Evolutionary conservation across 2,797 vertebrate species (phyloP).

Genomic region (Chelmon rostratus): DNA sequence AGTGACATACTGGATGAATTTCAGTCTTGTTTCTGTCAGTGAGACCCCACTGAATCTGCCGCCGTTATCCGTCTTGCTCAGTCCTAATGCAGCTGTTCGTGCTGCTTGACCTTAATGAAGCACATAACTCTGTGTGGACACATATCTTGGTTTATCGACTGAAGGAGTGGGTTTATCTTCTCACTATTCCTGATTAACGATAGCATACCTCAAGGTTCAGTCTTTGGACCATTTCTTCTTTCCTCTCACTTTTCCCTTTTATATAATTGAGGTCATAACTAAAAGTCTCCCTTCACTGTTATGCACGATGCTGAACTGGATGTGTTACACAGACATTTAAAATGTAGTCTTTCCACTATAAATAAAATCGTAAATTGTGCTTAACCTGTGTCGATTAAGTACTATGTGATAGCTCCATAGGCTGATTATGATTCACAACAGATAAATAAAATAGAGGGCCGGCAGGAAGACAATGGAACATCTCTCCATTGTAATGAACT

Average conservation of each 20-base stretch:
- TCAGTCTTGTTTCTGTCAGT: neutral
- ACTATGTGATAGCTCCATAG: neutral
- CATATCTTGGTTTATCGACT: neutral
- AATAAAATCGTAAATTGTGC: neutral
- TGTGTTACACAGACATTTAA: neutral
- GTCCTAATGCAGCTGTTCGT: neutral
- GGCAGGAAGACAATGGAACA: slow-evolving; percentile 14
- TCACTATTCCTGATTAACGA: neutral
- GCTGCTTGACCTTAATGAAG: slow-evolving; percentile 10
- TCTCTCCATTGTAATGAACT: slow-evolving; percentile 42
- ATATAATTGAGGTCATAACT: slow-evolving; percentile 6
- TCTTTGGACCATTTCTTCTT: slow-evolving; percentile 13
- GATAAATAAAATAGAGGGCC: slow-evolving; percentile 34
- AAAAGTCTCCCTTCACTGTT: neutral
- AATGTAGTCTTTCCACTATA: neutral
- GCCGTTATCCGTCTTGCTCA: slow-evolving; percentile 5
- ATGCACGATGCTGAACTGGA: neutral
- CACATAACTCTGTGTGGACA: neutral
- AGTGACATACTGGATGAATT: neutral
- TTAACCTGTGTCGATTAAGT: neutral
- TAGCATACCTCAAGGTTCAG: slow-evolving; percentile 15
- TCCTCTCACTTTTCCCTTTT: neutral
- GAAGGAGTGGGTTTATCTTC: neutral
- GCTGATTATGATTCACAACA: slow-evolving; percentile 41
- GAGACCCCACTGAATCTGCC: neutral